Percentiles rank a stretch among this genome's conserved stretches.
Conservation (phyloP, 2,113 vertebrate genomes). For the cattle (Bos taurus) region ARS-UCD2.0 NC_037334.1:77797501-77798000, state of each 20-base stretch:
- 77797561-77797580: background rate
- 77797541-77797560: fast-evolving
- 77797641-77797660: background rate
- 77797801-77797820: background rate
- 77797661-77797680: background rate
- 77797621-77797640: background rate
- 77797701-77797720: background rate
- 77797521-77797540: background rate
- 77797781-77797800: background rate
- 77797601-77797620: slow-evolving; percentile 45
- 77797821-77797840: background rate
- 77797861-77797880: background rate
- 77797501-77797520: slow-evolving; percentile 51
- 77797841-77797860: background rate
- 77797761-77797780: background rate
- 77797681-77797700: background rate
- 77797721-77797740: background rate
- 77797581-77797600: slow-evolving; percentile 1
- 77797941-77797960: background rate
- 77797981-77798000: background rate
- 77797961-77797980: background rate
- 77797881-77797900: background rate
- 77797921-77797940: background rate
- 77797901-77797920: background rate
- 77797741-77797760: background rate